A percentile compares a stretch with the other conserved stretches of the same genome.
phyloP scores from a whole-genome alignment of 2,888 invertebrate species.

The Orthosia cruda region DNA sequence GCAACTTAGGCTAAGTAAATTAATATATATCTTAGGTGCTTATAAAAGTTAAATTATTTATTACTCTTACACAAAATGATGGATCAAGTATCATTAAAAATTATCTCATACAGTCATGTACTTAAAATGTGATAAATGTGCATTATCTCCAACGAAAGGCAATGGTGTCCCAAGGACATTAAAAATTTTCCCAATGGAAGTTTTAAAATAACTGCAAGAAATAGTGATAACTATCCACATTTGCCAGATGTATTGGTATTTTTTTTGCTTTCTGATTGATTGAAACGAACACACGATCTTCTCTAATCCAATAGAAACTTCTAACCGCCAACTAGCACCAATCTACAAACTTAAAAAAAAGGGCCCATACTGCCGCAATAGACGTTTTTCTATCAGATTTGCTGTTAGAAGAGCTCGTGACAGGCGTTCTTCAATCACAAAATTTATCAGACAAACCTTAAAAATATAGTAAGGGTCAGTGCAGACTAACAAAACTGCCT shows the following conservation, averaged over 20 bases:
- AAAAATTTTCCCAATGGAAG: not conserved
- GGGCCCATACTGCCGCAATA: too few relatives aligned
- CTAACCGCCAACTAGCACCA: too few relatives aligned
- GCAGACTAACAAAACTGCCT: not conserved
- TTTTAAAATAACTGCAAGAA: too few relatives aligned
- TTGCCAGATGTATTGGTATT: too few relatives aligned
- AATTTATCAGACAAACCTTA: not conserved
- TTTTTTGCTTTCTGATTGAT: too few relatives aligned
- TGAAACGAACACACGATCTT: too few relatives aligned
- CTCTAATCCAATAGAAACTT: too few relatives aligned
- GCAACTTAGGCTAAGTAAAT: constrained; percentile 31
- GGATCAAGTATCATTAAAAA: not conserved
- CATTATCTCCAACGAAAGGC: not conserved
- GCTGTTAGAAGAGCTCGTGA: not conserved
- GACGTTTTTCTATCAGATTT: not conserved
- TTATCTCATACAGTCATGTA: not conserved
- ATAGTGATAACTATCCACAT: too few relatives aligned
- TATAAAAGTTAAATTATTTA: constrained; percentile 25
- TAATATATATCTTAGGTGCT: constrained; percentile 30
- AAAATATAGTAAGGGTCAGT: not conserved
- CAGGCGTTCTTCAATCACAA: not conserved
- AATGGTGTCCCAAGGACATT: not conserved
- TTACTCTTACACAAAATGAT: constrained; percentile 17
- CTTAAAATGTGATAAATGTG: not conserved
- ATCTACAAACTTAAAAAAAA: not conserved